These are phyloP conservation scores for Platichthys flesus DNA, from an alignment of 2,113 vertebrate genomes.

Conservation along the genomic window DNA sequence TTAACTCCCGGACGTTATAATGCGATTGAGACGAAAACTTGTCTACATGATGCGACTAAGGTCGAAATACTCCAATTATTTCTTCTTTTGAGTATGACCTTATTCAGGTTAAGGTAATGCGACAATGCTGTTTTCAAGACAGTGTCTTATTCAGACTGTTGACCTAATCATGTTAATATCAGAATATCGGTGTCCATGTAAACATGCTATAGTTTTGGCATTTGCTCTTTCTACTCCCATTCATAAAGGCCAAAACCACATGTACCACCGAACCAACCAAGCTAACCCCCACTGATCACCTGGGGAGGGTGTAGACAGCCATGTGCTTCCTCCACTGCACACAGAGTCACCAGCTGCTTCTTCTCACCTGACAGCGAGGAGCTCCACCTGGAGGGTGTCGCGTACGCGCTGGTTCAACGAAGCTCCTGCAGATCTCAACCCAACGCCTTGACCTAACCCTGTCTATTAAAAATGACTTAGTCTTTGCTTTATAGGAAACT, in stretches of 20 bases:
- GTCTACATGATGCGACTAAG: too few relatives aligned
- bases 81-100: too few relatives aligned
- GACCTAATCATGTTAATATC: neutral
- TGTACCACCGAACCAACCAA: neutral
- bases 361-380: constrained; percentile 47
- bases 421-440: constrained; percentile 31
- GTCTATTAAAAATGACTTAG: neutral
- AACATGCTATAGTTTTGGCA: neutral
- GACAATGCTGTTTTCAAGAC: neutral
- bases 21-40: too few relatives aligned
- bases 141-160: neutral
- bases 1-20: too few relatives aligned
- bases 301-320: constrained; percentile 25
- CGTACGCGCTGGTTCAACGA: constrained; percentile 38
- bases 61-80: too few relatives aligned
- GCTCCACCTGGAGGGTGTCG: constrained; percentile 17
- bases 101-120: too few relatives aligned
- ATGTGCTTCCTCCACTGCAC: constrained; percentile 26
- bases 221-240: neutral
- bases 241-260: constrained; percentile 45
- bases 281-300: constrained; percentile 40
- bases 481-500: neutral
- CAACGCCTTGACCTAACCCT: constrained; percentile 13
- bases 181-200: neutral
- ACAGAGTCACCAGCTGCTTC: constrained; percentile 54